These are phyloP conservation scores for Clavelina lepadiformis DNA, from an alignment of 23 tunicate genomes.

Conservation along the genomic window DNA sequence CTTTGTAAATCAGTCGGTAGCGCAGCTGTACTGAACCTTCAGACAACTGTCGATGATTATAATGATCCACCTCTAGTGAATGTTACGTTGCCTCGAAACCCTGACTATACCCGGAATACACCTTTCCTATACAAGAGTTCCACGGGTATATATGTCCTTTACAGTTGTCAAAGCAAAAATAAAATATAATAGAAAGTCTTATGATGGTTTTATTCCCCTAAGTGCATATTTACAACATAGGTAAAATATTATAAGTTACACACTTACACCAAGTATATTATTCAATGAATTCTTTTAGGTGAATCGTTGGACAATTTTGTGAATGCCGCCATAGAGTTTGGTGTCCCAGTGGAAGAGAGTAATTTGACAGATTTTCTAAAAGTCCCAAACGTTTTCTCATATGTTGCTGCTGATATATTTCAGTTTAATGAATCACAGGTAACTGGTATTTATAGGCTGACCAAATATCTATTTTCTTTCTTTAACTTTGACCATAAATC, in stretches of 20 bases:
- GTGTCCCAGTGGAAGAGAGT: constrained; percentile 3
- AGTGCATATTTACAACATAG: no score
- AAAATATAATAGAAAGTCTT: no score
- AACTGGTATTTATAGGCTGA: background rate
- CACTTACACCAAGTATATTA: no score
- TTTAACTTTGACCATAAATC: no score
- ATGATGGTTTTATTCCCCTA: no score
- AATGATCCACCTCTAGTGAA: constrained; percentile 13
- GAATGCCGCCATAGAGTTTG: background rate
- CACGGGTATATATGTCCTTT: constrained; percentile 26
- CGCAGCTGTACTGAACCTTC: constrained; percentile 33
- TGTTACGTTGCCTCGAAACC: background rate
- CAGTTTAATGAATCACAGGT: constrained; percentile 18
- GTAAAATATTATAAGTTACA: no score
- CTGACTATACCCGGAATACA: constrained; percentile 18
- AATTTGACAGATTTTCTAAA: constrained; percentile 1
- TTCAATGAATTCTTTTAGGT: no score
- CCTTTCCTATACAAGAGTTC: constrained; percentile 63
- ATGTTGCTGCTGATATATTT: constrained; percentile 18
- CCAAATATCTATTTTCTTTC: background rate
- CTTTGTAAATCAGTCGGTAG: constrained; percentile 53
- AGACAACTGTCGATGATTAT: constrained; percentile 2
- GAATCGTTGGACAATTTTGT: constrained; percentile 1
- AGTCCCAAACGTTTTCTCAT: background rate
- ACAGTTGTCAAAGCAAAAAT: no score